Base-by-base conservation (phyloP, 2,888 invertebrate genomes). In the Stenodera caucasica region DNA sequence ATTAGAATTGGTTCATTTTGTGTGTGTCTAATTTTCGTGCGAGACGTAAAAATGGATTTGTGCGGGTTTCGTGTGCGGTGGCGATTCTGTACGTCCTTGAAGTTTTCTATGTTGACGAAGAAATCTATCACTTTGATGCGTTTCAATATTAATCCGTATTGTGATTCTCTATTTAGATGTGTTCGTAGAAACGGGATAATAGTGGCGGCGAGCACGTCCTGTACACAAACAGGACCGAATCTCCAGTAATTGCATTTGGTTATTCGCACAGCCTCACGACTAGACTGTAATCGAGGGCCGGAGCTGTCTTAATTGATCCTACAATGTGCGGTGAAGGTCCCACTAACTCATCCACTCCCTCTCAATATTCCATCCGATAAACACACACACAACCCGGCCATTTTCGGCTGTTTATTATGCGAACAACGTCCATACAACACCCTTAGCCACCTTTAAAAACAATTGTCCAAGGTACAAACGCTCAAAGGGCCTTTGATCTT, bases 221-320 rank as follows among this genome's bases (percentile, higher is more conserved):
- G 65, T 70, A 70, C 67, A 71, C 72, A 74, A 75, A 75, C 74
- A 73, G 68, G 62, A 67, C 67, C 72, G 72, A 73, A 74, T 73
- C 74, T 71, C 67, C 70, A 61, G 75, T 76, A 76, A 76, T 76
- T 76, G 74, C 74, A 70, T 76, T 76, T 72, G 73, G 74, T 73
- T 75, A 76, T 76, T 75, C 75, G 72, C 74, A 74, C 73, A 74
- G 68, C 69, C 74, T 67, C 65, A 15, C 67, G 72, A 71, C 67
- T 69, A 69, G 63, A 67, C 70, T 66, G 70, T 68, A 74, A 73
- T 72, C 71, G 74, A 71, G 74, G 73, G 68, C 70, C 66, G 71
- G 70, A 72, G 73, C 73, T 72, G 74, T 73, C 75, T 75, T 75
- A 75, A 75, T 75, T 75, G 75, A 75, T 74, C 74, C 71, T 71